A percentile compares a stretch with the other conserved stretches of the same genome.
These are phyloP conservation scores for Anadara kagoshimensis DNA, from an alignment of 1,140 invertebrate species.

Conservation along the genomic window DNA sequence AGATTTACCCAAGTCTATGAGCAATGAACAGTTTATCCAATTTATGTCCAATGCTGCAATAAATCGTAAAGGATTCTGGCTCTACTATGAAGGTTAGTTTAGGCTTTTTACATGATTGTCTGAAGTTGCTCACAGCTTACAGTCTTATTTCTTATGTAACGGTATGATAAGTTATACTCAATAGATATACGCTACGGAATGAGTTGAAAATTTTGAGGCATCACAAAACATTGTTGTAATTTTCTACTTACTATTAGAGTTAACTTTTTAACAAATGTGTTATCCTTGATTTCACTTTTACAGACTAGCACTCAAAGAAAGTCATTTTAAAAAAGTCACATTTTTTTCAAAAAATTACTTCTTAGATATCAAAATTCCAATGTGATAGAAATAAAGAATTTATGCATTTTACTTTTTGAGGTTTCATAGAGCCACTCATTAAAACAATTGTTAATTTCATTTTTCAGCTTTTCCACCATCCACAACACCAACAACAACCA, in stretches of 20 bases:
- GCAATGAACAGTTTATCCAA: conserved; percentile 54
- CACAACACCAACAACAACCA: conserved; percentile 20
- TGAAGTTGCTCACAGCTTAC: not conserved
- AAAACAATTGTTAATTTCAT: not conserved
- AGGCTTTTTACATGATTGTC: not conserved
- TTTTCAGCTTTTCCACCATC: not conserved
- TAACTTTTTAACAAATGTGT: no score
- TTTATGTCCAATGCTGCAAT: conserved; percentile 46
- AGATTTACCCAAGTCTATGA: conserved; percentile 46
- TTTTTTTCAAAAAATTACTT: no score
- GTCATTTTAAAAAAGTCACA: no score
- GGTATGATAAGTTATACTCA: no score
- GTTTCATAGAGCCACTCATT: no score
- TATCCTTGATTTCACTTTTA: no score
- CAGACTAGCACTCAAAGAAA: no score
- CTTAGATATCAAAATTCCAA: not conserved
- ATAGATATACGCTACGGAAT: no score
- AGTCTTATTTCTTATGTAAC: no score
- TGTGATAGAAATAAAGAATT: not conserved
- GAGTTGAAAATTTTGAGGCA: no score
- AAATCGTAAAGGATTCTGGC: conserved; percentile 68
- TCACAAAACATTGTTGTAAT: no score
- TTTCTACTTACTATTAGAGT: no score
- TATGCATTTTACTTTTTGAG: not conserved
- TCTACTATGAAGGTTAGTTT: conserved; percentile 70